These are phyloP conservation scores for Geotrupes spiniger DNA, from an alignment of 2,888 invertebrate genomes.

Conservation along the genomic window DNA sequence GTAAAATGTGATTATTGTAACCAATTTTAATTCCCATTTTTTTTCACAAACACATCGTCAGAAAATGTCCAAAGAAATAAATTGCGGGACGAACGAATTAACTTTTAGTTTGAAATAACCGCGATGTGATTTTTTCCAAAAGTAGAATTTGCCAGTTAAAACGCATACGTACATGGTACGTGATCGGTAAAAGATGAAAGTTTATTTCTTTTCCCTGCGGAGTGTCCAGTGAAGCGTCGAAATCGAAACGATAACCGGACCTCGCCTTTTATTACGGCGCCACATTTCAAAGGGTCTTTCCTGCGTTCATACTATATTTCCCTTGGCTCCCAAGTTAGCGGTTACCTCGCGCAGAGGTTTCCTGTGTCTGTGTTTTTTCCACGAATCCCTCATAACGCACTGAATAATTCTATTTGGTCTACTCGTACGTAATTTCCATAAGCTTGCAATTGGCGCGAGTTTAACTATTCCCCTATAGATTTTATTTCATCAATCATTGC, in stretches of 20 bases:
- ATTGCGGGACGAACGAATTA: too few species aligned
- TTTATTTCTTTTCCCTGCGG: conserved; percentile 31
- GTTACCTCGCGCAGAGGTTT: conserved; percentile 26
- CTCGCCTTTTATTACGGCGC: conserved; percentile 32
- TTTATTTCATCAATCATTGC: conserved; percentile 29
- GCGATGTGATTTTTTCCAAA: too few species aligned
- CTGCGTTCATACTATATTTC: conserved; percentile 31
- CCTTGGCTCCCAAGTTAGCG: conserved; percentile 31
- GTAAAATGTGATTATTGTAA: too few species aligned
- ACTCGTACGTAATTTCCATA: conserved; percentile 15
- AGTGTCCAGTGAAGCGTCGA: conserved; percentile 34
- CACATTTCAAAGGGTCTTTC: conserved; percentile 32
- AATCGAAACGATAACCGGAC: conserved; percentile 37
- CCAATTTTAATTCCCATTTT: too few species aligned
- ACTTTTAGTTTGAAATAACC: too few species aligned
- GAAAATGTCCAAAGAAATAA: too few species aligned
- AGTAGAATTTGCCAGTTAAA: too few species aligned
- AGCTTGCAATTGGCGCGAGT: conserved; percentile 20
- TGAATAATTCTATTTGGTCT: conserved; percentile 13
- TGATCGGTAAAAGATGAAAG: conserved; percentile 32
- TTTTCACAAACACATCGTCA: too few species aligned
- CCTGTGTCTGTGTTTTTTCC: conserved; percentile 16
- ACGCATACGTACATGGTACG: conserved; percentile 12
- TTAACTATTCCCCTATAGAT: conserved; percentile 21
- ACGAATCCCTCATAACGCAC: conserved; percentile 6